A percentile compares a stretch with the other conserved stretches of the same genome.
Evolutionary conservation across 2,113 vertebrate species (phyloP).

Genomic region (Epinephelus cyanopodus): DNA sequence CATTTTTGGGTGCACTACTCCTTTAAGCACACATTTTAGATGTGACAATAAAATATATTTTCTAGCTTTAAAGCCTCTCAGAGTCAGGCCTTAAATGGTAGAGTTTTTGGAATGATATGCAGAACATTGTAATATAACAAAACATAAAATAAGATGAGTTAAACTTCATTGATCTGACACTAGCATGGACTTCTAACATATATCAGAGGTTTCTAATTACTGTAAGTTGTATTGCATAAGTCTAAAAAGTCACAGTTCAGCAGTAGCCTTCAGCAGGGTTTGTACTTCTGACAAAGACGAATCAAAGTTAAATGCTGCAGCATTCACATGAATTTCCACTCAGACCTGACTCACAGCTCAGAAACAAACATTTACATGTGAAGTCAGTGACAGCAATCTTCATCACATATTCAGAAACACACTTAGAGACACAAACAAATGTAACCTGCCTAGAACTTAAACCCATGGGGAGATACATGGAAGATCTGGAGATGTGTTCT

Average conservation of each 20-base stretch:
- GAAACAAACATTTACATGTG: conserved; percentile 18
- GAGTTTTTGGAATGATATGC: neutral
- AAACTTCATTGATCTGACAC: no score
- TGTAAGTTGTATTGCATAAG: conserved; percentile 2
- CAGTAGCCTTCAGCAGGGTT: conserved; percentile 3
- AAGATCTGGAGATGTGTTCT: neutral
- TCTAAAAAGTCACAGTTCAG: conserved; percentile 10
- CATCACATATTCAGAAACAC: conserved; percentile 30
- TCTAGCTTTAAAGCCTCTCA: neutral
- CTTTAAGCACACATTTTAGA: no score
- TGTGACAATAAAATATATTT: neutral
- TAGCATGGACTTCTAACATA: neutral
- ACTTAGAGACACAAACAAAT: conserved; percentile 11
- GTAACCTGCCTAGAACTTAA: neutral
- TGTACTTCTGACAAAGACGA: neutral
- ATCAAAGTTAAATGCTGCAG: conserved; percentile 7
- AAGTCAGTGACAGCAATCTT: conserved; percentile 1
- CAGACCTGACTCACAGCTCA: conserved; percentile 8
- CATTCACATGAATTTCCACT: neutral
- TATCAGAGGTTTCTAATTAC: neutral
- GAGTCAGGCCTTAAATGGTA: neutral
- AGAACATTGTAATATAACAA: neutral
- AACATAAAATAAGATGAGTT: no score
- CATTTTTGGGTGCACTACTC: no score
- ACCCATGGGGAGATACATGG: neutral